Conservation (phyloP, 2,797 vertebrate species). For the Neosalanx taihuensis region DNA sequence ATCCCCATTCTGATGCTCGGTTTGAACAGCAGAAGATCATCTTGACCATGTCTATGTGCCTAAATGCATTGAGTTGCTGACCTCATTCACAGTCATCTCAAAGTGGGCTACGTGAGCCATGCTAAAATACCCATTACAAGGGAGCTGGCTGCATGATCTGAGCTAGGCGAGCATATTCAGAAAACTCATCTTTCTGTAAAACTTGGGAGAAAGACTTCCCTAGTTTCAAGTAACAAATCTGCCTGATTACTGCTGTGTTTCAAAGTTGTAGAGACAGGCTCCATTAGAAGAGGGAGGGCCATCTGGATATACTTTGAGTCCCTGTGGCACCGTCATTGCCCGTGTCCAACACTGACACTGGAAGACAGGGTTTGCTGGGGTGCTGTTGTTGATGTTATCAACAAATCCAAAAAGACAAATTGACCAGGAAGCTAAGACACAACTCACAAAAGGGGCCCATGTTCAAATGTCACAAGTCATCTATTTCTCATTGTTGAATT, state of each 20-base stretch:
- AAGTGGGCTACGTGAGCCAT: too few species aligned
- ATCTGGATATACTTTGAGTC: slow-evolving; percentile 50
- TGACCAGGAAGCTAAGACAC: slow-evolving; percentile 22
- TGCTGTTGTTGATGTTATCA: slow-evolving; percentile 1
- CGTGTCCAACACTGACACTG: slow-evolving; percentile 34
- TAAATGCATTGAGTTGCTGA: too few species aligned
- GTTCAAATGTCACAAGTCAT: slow-evolving; percentile 15
- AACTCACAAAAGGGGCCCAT: slow-evolving; percentile 15
- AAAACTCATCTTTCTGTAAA: too few species aligned
- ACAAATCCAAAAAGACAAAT: slow-evolving; percentile 17
- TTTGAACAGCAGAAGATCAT: too few species aligned
- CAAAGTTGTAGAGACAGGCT: slow-evolving; percentile 56
- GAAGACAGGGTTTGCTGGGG: slow-evolving; percentile 47
- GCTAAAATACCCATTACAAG: too few species aligned
- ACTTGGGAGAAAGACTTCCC: too few species aligned
- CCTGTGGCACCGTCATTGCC: slow-evolving; percentile 45
- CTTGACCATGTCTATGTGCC: too few species aligned
- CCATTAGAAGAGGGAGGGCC: slow-evolving; percentile 27
- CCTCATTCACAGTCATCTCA: too few species aligned
- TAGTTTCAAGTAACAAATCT: too few species aligned
- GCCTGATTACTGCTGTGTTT: slow-evolving; percentile 24
- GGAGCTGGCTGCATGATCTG: too few species aligned
- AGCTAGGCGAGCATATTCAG: too few species aligned
- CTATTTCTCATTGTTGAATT: not conserved
- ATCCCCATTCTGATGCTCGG: too few species aligned